Evolutionary conservation across 2,797 vertebrate species (phyloP).

Genomic region (Sitta carolinensis): DNA sequence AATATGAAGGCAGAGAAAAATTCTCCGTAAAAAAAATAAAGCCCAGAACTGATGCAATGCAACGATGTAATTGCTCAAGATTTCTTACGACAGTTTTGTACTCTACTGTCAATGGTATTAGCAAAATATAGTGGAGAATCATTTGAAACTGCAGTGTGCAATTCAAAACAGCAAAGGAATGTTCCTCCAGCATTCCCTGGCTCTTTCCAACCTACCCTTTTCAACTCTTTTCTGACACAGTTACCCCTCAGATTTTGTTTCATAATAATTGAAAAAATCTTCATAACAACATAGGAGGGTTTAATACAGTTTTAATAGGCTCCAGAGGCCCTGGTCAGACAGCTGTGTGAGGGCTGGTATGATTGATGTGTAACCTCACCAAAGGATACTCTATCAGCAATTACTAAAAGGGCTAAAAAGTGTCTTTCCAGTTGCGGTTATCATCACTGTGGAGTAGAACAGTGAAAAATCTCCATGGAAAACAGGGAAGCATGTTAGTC

Average conservation of each 20-base stretch:
- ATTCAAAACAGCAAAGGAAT: background rate
- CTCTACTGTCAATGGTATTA: background rate
- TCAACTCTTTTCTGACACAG: background rate
- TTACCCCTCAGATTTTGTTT: background rate
- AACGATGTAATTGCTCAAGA: background rate
- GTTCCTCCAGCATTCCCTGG: background rate
- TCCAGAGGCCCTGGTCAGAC: background rate
- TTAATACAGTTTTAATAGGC: background rate
- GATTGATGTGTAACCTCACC: background rate
- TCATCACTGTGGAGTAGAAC: background rate
- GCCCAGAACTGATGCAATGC: background rate
- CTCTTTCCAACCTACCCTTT: background rate
- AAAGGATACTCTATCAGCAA: background rate
- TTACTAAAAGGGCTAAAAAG: background rate
- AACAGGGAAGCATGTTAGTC: background rate
- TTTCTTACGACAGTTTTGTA: background rate
- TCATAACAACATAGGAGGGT: background rate
- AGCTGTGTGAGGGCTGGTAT: background rate
- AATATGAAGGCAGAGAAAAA: background rate
- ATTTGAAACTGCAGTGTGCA: background rate
- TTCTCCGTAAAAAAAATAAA: background rate
- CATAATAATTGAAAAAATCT: background rate
- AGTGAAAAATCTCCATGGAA: background rate
- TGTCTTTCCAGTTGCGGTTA: background rate
- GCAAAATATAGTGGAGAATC: background rate